A percentile compares a stretch with the other conserved stretches of the same genome.
phyloP scores from a whole-genome alignment of 2,113 vertebrate genomes.

The Oreochromis tanganicae region DNA sequence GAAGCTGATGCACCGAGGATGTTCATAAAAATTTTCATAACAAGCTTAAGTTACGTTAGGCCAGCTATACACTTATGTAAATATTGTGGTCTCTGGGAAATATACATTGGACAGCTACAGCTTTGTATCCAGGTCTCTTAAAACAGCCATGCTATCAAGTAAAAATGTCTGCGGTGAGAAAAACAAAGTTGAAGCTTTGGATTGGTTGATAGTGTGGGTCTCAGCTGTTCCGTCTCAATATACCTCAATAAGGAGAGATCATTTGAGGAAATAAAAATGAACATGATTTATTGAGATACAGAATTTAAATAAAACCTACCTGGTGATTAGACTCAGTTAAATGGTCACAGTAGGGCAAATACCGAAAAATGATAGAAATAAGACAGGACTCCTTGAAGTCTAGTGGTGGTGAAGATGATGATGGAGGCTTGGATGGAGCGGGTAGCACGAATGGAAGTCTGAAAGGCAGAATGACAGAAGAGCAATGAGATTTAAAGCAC shows the following conservation, averaged over 20 bases:
- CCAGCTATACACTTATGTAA: background rate
- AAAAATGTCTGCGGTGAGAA: background rate
- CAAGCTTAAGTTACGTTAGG: background rate
- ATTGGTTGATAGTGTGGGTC: background rate
- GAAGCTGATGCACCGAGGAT: background rate
- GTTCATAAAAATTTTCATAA: background rate
- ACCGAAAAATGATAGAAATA: background rate
- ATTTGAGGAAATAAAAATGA: background rate
- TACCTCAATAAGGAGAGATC: background rate
- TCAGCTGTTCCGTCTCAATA: background rate
- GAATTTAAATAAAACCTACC: background rate
- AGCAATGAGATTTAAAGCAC: background rate
- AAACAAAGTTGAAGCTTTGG: background rate
- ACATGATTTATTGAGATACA: background rate
- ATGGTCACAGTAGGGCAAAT: background rate
- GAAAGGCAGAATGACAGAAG: background rate
- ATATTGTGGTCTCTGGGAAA: background rate
- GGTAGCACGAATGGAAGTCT: background rate
- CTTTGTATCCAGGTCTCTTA: background rate
- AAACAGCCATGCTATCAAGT: background rate
- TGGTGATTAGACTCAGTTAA: background rate
- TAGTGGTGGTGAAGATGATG: background rate
- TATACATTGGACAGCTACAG: background rate
- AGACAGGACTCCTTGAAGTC: background rate
- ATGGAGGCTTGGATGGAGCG: background rate